phyloP scores from a whole-genome alignment of 2,888 invertebrate genomes.

The Aelia acuminata region DNA sequence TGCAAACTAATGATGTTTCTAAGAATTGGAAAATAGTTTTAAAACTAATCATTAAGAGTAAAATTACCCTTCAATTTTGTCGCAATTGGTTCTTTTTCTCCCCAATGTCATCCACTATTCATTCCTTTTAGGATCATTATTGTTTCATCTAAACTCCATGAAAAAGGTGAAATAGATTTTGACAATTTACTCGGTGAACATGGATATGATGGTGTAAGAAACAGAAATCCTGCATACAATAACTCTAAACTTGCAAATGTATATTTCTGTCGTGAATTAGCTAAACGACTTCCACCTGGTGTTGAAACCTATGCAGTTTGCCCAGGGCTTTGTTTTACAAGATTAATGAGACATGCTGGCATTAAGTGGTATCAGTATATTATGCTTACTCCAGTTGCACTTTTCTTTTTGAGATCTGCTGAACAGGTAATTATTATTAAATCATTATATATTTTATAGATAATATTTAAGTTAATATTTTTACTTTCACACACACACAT shows the following conservation, averaged over 20 bases:
- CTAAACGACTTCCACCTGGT: constrained; percentile 71
- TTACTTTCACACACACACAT: too few species aligned
- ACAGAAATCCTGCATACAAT: constrained; percentile 77
- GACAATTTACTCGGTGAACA: constrained; percentile 77
- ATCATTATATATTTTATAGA: background rate
- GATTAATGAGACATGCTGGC: constrained; percentile 77
- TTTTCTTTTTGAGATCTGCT: constrained; percentile 80
- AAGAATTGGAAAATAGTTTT: too few species aligned
- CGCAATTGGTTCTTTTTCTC: too few species aligned
- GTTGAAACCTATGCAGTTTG: constrained; percentile 80
- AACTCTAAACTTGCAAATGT: constrained; percentile 85
- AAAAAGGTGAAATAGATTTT: constrained; percentile 78
- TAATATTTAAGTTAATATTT: too few species aligned
- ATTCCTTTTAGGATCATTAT: constrained; percentile 76
- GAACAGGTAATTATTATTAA: constrained; percentile 77
- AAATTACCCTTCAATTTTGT: too few species aligned
- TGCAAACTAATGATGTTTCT: too few species aligned
- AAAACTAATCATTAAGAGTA: too few species aligned
- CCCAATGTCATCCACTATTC: background rate
- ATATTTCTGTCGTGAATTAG: constrained; percentile 79
- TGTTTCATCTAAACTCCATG: constrained; percentile 80
- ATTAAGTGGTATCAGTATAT: constrained; percentile 82
- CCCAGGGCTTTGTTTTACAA: constrained; percentile 86
- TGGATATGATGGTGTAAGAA: constrained; percentile 69
- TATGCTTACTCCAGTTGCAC: constrained; percentile 78